phyloP scores from a whole-genome alignment of 2,797 vertebrate genomes.

The Mormyrops attenuatus region DNA sequence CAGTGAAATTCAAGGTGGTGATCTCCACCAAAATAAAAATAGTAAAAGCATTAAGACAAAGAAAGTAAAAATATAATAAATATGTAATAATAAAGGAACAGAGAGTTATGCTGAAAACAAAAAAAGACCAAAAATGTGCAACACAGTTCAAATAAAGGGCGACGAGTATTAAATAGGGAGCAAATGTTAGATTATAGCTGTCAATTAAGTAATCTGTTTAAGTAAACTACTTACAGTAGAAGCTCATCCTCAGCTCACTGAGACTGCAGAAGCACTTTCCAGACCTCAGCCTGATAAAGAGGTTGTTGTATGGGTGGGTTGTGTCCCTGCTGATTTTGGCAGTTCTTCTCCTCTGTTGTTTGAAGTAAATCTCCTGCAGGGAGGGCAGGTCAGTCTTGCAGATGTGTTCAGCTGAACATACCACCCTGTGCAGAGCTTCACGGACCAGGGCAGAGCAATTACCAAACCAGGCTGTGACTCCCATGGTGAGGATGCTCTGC shows the following conservation, averaged over 20 bases:
- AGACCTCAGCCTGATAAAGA: not conserved
- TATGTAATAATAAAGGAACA: not conserved
- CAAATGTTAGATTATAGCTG: not conserved
- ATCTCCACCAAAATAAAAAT: not conserved
- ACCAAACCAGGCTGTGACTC: not conserved
- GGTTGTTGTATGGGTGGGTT: not conserved
- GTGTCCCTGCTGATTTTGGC: not conserved
- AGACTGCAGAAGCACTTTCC: not conserved
- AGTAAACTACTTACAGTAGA: not conserved
- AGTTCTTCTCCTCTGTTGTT: not conserved
- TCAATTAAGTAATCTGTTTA: not conserved
- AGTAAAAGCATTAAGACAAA: not conserved
- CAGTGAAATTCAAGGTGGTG: not conserved
- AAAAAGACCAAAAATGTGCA: not conserved
- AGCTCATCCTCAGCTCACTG: not conserved
- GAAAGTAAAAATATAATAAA: not conserved
- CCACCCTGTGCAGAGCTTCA: not conserved
- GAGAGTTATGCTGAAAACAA: not conserved
- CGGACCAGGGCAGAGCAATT: not conserved
- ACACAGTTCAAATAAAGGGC: not conserved
- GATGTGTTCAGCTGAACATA: not conserved
- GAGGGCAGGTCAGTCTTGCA: not conserved
- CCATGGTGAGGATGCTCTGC: not conserved
- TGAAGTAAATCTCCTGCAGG: not conserved
- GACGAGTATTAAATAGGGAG: not conserved